phyloP scores from a whole-genome alignment of 1,140 invertebrate genomes.

The Saccostrea glomerata region DNA sequence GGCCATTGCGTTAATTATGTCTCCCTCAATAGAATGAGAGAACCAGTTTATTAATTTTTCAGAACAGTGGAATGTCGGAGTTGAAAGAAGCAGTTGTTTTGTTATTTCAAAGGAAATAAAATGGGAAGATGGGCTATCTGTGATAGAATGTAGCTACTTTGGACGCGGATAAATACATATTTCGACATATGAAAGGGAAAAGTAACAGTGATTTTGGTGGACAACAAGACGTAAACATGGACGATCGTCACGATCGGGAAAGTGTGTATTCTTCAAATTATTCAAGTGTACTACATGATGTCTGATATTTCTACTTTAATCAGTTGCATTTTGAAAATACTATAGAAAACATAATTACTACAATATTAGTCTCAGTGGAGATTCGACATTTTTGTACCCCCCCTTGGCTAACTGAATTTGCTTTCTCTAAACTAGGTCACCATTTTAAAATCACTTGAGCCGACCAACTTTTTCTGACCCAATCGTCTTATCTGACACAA shows the following conservation, averaged over 20 bases:
- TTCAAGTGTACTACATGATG: too few species aligned
- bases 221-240: constrained; percentile 23
- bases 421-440: too few species aligned
- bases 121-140: neutral
- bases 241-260: constrained; percentile 66
- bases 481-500: too few species aligned
- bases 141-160: neutral
- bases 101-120: neutral
- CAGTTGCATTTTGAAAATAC: too few species aligned
- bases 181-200: constrained; percentile 13
- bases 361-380: too few species aligned
- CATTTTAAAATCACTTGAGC: too few species aligned
- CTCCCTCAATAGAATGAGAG: neutral
- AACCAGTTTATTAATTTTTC: neutral
- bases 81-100: neutral
- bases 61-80: constrained; percentile 16
- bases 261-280: constrained; percentile 70
- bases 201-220: constrained; percentile 17
- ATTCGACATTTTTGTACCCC: too few species aligned
- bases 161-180: neutral
- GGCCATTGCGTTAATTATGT: neutral
- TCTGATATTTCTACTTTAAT: too few species aligned
- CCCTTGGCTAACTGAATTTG: too few species aligned
- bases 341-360: too few species aligned
- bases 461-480: too few species aligned